Base-by-base conservation (phyloP, 2,797 vertebrate species). In the Hirundo rustica region DNA sequence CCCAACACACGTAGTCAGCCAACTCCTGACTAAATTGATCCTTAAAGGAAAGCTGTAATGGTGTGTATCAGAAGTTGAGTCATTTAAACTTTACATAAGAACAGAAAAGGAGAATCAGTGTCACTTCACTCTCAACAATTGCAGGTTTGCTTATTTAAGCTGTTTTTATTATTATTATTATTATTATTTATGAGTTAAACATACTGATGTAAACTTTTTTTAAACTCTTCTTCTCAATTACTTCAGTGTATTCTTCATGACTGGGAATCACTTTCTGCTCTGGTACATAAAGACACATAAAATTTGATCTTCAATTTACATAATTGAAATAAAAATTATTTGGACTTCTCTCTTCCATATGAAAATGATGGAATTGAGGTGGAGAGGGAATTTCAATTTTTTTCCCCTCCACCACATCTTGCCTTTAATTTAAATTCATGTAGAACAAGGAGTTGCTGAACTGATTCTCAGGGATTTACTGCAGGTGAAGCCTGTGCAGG, bases 11-110 rank as follows among this genome's bases (percentile, higher is more conserved):
- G 20, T 34, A 50, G 10, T 50, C 45, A 42, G 58, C 36, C 73
- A 90, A 36, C 61, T 82, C 21, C 44, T 84, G 83, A 81, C 58
- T 90, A 73, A 93, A 92, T 57, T 85, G 85, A 96, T 90, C 61
- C 74, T 94, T 92, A 89, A 92, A 91, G 61, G 65, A 91, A 89
- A 68, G 5, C 23, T 81, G 16, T 85, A 54, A 48, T 65, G 19
- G 48, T 65, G 55, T 5, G 6, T 70, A 34, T 62, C 42, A 85
- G 45, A 89, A 94, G 92, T 71, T 54, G 42, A 82, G 8, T 86
- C 5, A 72, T 90, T 80, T 73, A 23, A 66, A 72, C 3, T 61
- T 88, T 27, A 51, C 5, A 1, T 48, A 66, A 65, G 34, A 61
- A 65, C 14, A 67, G 47, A 38, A 81, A 77, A 57, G 7, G 18